phyloP scores from a whole-genome alignment of 2,113 vertebrate genomes.

The Eclectus roratus region DNA sequence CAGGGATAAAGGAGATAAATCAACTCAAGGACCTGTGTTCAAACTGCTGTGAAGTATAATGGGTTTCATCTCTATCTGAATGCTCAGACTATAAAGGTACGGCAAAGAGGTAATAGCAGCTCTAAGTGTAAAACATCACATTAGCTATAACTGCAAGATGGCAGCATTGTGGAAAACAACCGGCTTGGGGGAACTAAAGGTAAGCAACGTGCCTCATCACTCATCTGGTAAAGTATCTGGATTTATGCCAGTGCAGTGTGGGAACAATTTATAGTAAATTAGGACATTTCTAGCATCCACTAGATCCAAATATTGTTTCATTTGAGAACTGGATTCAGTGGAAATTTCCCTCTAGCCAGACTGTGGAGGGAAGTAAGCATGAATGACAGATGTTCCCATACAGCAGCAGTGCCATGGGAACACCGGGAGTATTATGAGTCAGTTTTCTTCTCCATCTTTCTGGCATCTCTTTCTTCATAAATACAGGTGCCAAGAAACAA shows the following conservation, averaged over 20 bases:
- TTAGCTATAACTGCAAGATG: neutral
- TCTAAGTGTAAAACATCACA: neutral
- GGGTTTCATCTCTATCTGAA: conserved; percentile 22
- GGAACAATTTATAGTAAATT: neutral
- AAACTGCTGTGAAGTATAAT: conserved; percentile 53
- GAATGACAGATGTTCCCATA: neutral
- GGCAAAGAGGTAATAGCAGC: neutral
- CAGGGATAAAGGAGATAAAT: conserved; percentile 41
- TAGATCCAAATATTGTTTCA: neutral
- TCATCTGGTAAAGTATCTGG: neutral
- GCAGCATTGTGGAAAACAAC: neutral
- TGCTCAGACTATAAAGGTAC: neutral
- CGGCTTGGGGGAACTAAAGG: neutral
- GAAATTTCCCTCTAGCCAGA: neutral
- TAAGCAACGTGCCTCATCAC: neutral
- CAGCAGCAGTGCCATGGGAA: neutral
- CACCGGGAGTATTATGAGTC: neutral
- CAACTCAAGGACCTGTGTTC: conserved; percentile 43
- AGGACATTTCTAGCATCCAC: neutral
- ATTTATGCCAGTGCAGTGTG: neutral
- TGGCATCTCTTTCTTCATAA: neutral
- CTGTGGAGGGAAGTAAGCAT: neutral
- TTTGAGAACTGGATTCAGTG: neutral
- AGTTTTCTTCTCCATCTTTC: neutral
- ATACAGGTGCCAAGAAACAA: neutral